Evolutionary conservation across 2,888 invertebrate genomes (phyloP).

Genomic region (Loripinus fragilis): DNA sequence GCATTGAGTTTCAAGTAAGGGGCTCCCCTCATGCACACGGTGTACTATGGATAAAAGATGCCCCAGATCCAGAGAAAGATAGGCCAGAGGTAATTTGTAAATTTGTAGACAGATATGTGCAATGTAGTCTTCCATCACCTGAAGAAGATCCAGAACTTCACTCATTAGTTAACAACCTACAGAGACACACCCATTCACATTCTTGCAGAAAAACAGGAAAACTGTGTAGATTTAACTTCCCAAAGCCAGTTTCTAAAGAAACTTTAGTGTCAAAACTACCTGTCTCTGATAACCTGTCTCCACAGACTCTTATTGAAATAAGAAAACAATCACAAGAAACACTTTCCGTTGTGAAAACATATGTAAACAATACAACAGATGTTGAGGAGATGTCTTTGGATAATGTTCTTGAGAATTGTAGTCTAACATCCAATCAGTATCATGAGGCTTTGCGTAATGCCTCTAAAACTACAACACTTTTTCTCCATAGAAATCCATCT

Average conservation of each 20-base stretch:
- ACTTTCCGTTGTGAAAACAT: constrained; percentile 14
- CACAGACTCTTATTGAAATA: constrained; percentile 10
- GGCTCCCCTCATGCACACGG: constrained; percentile 16
- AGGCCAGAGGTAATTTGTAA: not conserved
- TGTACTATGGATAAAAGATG: constrained; percentile 25
- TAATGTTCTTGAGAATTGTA: constrained; percentile 12
- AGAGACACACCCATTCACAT: constrained; percentile 12
- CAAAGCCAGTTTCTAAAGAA: constrained; percentile 9
- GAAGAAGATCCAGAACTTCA: not conserved
- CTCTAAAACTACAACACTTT: constrained; percentile 9
- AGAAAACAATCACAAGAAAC: constrained; percentile 1
- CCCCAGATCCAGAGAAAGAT: constrained; percentile 23
- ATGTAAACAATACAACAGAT: constrained; percentile 6
- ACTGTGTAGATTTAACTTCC: constrained; percentile 12
- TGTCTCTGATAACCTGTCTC: not conserved
- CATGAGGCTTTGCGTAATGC: constrained; percentile 9
- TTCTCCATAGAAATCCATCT: constrained; percentile 24
- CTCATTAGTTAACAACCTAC: constrained; percentile 11
- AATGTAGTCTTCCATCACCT: not conserved
- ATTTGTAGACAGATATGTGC: constrained; percentile 29
- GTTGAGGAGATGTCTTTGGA: constrained; percentile 1
- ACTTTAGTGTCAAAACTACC: not conserved
- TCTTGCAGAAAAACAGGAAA: constrained; percentile 19
- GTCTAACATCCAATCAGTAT: constrained; percentile 11
- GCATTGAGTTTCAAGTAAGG: constrained; percentile 5